These are phyloP conservation scores for Rana temporaria DNA, from an alignment of 2,113 vertebrate genomes.

Conservation along the genomic window DNA sequence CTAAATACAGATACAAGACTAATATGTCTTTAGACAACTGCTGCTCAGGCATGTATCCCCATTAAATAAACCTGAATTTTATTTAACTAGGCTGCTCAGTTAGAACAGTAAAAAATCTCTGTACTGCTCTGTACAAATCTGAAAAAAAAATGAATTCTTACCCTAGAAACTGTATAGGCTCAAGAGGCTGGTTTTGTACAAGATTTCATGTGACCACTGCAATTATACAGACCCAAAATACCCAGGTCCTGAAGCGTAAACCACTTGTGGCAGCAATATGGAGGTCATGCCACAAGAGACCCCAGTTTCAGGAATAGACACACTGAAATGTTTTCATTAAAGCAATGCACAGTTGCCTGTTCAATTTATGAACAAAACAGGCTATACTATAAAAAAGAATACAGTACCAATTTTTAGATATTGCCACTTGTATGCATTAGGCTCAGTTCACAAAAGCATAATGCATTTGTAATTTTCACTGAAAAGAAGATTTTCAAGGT, in stretches of 20 bases:
- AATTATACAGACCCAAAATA: conserved; percentile 32
- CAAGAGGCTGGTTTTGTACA: conserved; percentile 4
- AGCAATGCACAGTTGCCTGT: neutral
- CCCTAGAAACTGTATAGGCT: neutral
- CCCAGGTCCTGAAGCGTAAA: conserved; percentile 10
- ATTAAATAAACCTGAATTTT: too few relatives aligned
- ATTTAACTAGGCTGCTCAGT: neutral
- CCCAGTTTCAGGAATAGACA: neutral
- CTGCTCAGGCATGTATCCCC: too few relatives aligned
- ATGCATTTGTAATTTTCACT: too few relatives aligned
- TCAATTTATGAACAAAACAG: conserved; percentile 8
- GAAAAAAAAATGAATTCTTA: neutral
- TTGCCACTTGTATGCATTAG: too few relatives aligned
- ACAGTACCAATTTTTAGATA: too few relatives aligned
- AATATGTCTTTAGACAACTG: too few relatives aligned
- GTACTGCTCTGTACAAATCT: neutral
- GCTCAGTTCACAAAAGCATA: too few relatives aligned
- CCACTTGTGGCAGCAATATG: conserved; percentile 19
- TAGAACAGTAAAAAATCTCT: neutral
- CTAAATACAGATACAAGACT: too few relatives aligned
- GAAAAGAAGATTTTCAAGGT: too few relatives aligned
- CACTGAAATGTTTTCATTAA: neutral
- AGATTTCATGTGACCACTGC: neutral
- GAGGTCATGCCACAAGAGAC: conserved; percentile 40
- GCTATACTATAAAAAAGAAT: neutral